Conservation (phyloP, 2,797 vertebrate species). For the Semotilus atromaculatus region DNA sequence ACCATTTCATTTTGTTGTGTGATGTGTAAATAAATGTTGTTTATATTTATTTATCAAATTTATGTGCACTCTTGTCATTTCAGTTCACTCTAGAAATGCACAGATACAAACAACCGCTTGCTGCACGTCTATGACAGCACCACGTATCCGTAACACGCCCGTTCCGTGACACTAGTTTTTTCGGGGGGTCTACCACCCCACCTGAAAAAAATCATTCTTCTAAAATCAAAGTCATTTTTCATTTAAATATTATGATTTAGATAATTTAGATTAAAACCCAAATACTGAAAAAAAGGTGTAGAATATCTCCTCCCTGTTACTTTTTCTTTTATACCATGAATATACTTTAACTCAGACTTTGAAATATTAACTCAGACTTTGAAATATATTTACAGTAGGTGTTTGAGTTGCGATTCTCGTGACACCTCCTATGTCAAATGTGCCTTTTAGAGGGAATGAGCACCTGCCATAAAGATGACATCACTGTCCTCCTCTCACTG, state of each 20-base stretch:
- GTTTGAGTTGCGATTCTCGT: not conserved
- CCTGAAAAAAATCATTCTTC: no score
- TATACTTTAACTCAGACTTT: not conserved
- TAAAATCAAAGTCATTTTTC: not conserved
- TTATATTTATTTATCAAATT: no score
- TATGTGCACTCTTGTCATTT: no score
- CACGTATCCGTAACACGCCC: no score
- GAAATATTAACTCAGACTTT: not conserved
- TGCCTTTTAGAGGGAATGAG: slow-evolving; percentile 10
- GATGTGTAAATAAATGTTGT: no score
- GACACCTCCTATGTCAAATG: not conserved
- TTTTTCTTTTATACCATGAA: not conserved
- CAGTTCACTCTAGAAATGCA: no score
- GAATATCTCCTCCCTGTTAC: not conserved
- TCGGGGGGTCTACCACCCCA: no score
- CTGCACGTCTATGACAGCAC: no score
- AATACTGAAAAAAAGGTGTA: not conserved
- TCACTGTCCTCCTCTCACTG: not conserved
- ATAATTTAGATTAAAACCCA: not conserved
- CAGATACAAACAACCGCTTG: no score
- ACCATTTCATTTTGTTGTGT: no score
- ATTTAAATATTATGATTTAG: not conserved
- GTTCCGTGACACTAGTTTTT: no score
- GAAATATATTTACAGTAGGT: slow-evolving; percentile 19
- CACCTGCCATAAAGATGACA: slow-evolving; percentile 18